These are phyloP conservation scores for Mionectes olivaceus DNA, from an alignment of 2,797 vertebrate genomes.

Conservation along the genomic window DNA sequence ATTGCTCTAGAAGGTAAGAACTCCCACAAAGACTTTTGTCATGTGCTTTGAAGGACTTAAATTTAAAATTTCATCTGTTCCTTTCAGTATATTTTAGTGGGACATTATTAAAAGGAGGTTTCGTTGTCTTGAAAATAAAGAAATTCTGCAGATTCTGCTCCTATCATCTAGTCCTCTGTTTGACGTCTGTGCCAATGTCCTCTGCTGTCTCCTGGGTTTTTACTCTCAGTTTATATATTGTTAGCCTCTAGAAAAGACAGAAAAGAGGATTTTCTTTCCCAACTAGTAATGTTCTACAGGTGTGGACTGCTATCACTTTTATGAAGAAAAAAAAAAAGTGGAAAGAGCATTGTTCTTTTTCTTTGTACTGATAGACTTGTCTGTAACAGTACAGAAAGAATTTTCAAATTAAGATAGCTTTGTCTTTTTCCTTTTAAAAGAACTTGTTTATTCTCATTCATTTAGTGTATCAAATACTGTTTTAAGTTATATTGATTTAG, in stretches of 20 bases:
- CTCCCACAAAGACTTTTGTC: neutral
- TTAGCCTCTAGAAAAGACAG: neutral
- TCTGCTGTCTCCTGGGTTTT: neutral
- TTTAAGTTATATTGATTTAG: neutral
- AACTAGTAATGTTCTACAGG: neutral
- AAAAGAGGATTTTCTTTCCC: neutral
- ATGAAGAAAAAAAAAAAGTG: neutral
- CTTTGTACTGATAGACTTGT: neutral
- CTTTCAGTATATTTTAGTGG: neutral
- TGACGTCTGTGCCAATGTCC: neutral
- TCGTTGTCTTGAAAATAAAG: neutral
- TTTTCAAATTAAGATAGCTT: neutral
- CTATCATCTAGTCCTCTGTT: neutral
- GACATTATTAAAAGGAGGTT: neutral
- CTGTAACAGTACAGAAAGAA: neutral
- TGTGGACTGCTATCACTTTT: neutral
- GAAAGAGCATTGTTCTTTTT: neutral
- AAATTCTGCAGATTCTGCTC: neutral
- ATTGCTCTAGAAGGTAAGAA: constrained; percentile 95
- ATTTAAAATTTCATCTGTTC: neutral
- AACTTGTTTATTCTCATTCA: neutral
- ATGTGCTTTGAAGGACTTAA: neutral
- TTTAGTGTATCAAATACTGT: neutral
- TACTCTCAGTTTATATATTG: neutral
- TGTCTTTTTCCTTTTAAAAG: neutral